Evolutionary conservation across 2,888 invertebrate genomes (phyloP).

Genomic region (Hipparchia semele): DNA sequence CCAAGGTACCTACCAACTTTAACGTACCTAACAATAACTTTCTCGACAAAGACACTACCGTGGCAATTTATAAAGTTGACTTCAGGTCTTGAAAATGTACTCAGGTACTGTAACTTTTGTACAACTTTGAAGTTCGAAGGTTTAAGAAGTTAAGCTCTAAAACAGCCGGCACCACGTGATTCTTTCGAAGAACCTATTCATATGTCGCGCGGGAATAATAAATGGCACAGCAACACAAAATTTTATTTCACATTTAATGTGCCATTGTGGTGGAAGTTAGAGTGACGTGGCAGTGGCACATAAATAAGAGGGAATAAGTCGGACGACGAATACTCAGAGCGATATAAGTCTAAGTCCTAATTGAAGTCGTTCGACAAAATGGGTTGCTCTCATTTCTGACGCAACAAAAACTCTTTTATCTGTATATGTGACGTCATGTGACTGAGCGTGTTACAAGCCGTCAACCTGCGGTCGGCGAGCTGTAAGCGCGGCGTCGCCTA

Average conservation of each 20-base stretch:
- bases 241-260: slow-evolving; percentile 68
- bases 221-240: slow-evolving; percentile 59
- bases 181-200: slow-evolving; percentile 51
- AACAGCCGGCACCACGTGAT: slow-evolving; percentile 23
- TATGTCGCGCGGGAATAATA: slow-evolving; percentile 64
- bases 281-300: slow-evolving; percentile 48
- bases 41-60: background rate
- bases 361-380: too few relatives aligned
- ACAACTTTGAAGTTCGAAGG: background rate
- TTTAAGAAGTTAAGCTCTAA: background rate
- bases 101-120: background rate
- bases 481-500: too few relatives aligned
- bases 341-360: too few relatives aligned
- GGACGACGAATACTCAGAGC: slow-evolving; percentile 63
- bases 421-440: too few relatives aligned
- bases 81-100: background rate
- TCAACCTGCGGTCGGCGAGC: too few relatives aligned
- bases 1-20: background rate
- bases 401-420: too few relatives aligned
- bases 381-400: too few relatives aligned
- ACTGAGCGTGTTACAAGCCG: too few relatives aligned
- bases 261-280: slow-evolving; percentile 65
- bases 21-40: background rate
- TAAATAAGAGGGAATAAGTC: slow-evolving; percentile 67
- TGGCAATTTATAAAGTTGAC: background rate